These are phyloP conservation scores for Branchipolynoe longqiensis DNA, from an alignment of 2,888 invertebrate species.

Conservation along the genomic window DNA sequence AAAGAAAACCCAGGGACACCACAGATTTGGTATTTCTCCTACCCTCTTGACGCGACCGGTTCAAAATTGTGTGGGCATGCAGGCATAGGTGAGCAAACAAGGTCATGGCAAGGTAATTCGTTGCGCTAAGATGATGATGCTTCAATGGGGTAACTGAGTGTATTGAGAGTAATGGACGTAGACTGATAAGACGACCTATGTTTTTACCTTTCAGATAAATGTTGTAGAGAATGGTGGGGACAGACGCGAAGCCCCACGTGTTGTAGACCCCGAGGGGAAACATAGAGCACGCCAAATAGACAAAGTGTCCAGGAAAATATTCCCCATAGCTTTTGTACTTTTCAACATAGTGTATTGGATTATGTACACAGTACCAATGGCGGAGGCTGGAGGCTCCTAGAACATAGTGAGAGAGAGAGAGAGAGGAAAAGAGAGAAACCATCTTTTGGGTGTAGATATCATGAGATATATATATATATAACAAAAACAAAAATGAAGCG, in stretches of 20 bases:
- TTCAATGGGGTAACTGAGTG: too few species aligned
- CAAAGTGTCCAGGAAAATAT: slow-evolving; percentile 68
- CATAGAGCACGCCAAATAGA: slow-evolving; percentile 65
- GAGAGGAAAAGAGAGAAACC: neutral
- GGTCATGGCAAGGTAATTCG: slow-evolving; percentile 21
- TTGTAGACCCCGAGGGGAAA: slow-evolving; percentile 67
- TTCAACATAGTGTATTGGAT: slow-evolving; percentile 69
- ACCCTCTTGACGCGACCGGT: slow-evolving; percentile 3
- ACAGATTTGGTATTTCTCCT: neutral
- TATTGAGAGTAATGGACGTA: slow-evolving; percentile 31
- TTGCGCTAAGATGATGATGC: too few species aligned
- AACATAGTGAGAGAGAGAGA: neutral
- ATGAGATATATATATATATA: too few species aligned
- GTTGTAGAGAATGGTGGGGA: slow-evolving; percentile 62
- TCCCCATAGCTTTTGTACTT: slow-evolving; percentile 66
- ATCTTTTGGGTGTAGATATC: slow-evolving; percentile 42
- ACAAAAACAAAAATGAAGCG: neutral
- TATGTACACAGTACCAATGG: slow-evolving; percentile 60
- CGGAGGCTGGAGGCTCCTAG: slow-evolving; percentile 51
- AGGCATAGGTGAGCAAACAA: slow-evolving; percentile 33
- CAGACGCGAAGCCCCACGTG: slow-evolving; percentile 61
- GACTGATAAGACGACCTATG: slow-evolving; percentile 48
- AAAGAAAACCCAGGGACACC: neutral
- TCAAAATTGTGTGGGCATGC: slow-evolving; percentile 33
- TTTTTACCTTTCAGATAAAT: slow-evolving; percentile 62